phyloP scores from a whole-genome alignment of 1,140 invertebrate genomes.

The Conus betulinus region DNA sequence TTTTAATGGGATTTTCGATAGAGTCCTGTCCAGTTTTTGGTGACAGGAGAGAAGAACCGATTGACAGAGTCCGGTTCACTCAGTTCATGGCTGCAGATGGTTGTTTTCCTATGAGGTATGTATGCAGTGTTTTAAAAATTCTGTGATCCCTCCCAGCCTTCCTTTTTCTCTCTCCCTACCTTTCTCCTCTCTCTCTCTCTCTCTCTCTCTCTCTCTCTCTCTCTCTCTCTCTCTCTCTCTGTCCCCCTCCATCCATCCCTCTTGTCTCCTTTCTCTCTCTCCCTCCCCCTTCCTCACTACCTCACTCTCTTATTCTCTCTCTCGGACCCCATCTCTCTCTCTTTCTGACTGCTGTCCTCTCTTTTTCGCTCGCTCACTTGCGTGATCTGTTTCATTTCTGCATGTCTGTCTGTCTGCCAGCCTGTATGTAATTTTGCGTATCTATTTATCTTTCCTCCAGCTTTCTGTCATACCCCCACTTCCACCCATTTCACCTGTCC shows the following conservation, averaged over 20 bases:
- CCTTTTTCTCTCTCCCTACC: not conserved
- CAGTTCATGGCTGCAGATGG: too few species aligned
- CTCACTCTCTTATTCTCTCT: not conserved
- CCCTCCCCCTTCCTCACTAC: not conserved
- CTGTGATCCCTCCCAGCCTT: not conserved
- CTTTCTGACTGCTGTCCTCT: not conserved
- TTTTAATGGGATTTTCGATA: too few species aligned
- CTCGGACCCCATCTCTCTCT: not conserved
- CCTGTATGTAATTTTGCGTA: too few species aligned
- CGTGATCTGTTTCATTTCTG: too few species aligned
- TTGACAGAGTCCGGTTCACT: too few species aligned
- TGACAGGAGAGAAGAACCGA: too few species aligned
- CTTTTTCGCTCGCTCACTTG: not conserved
- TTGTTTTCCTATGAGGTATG: too few species aligned
- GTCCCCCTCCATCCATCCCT: not conserved
- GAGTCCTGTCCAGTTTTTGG: too few species aligned
- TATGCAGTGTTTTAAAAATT: not conserved
- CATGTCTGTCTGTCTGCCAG: too few species aligned
- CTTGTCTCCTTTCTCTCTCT: not conserved
- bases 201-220: not conserved
- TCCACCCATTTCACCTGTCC: too few species aligned
- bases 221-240: not conserved
- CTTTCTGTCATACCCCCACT: too few species aligned
- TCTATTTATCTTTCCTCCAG: too few species aligned
- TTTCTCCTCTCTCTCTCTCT: not conserved